These are phyloP conservation scores for Apteryx owenii DNA, from an alignment of 2,113 vertebrate genomes.

Conservation along the genomic window DNA sequence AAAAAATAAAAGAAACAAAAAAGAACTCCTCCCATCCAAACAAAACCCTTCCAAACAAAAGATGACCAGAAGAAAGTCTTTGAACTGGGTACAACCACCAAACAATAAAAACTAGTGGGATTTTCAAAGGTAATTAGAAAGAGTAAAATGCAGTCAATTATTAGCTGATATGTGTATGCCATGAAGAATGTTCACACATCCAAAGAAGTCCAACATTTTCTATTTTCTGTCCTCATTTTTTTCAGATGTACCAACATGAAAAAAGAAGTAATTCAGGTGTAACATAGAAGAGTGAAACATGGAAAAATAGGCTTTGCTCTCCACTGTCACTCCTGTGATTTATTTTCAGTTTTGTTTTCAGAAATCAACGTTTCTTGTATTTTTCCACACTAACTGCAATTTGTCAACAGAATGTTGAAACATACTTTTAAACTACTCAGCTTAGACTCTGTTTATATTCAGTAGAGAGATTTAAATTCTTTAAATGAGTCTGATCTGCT, in stretches of 20 bases:
- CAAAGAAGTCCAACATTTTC: not conserved
- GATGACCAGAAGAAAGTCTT: not conserved
- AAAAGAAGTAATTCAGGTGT: not conserved
- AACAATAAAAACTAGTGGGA: not conserved
- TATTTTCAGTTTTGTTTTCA: not conserved
- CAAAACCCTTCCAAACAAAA: not conserved
- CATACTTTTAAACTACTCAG: not conserved
- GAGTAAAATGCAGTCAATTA: not conserved
- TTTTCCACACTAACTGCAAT: not conserved
- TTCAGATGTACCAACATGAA: not conserved
- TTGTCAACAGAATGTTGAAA: not conserved
- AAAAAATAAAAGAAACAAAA: not conserved
- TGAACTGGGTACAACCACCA: accelerated
- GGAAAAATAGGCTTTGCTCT: not conserved
- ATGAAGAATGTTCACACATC: not conserved
- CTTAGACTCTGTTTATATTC: not conserved
- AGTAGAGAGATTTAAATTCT: not conserved
- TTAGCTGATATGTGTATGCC: accelerated
- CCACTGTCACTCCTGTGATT: not conserved
- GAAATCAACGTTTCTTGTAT: not conserved
- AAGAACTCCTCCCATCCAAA: not conserved
- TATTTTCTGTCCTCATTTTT: not conserved
- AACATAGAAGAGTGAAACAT: not conserved
- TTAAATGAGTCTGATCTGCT: not conserved
- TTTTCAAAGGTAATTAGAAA: not conserved